Evolutionary conservation across 92 coral and sea anemone species (phyloP), one percentile per base, ranked within the genome.

Genomic region (Phenganax marumi): DNA sequence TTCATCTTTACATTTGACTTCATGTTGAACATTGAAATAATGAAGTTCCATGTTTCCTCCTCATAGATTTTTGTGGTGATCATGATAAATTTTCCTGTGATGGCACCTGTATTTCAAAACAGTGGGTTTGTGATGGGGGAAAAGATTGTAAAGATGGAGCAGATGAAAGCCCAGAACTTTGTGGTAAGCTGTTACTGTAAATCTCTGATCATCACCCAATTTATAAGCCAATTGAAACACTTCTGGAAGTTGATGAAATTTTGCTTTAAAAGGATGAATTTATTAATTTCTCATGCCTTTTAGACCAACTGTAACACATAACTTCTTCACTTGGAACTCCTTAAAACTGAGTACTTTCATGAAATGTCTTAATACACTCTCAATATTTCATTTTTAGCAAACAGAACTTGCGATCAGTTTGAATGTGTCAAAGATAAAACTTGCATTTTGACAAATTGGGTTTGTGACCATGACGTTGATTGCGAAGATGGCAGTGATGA

Each of bases 401-500:
- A 74, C 21, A 19, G 68, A 8, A 50, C 55, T 47, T 90, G 93
- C 47, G 83, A 83, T 5, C 72, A 88, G 65, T 76, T 81, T 75
- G 52, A 69, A 66, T 90, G 93, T 74, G 60, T 68, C 50, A 90
- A 90, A 60, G 75, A 48, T 43, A 81, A 84, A 13, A 63, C 49
- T 0, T 94, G 97, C 61, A 71, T 92, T 66, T 91, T 84, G 90
- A 46, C 66, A 18, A 72, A 84, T 46, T 94, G 97, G 97, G 89
- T 88, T 25, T 94, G 98, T 79, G 98, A 94, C 52, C 91, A 88
- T 24, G 57, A 84, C 10, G 70, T 71, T 26, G 98, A 94, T 73
- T 94, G 98, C 76, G 86, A 71, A 0, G 97, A 94, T 85, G 89
- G 90, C 58, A 90, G 95, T 46, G 98, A 94, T 75, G 98, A 94